These are phyloP conservation scores for Catocala fraxini DNA, from an alignment of 2,888 invertebrate genomes.

Conservation along the genomic window DNA sequence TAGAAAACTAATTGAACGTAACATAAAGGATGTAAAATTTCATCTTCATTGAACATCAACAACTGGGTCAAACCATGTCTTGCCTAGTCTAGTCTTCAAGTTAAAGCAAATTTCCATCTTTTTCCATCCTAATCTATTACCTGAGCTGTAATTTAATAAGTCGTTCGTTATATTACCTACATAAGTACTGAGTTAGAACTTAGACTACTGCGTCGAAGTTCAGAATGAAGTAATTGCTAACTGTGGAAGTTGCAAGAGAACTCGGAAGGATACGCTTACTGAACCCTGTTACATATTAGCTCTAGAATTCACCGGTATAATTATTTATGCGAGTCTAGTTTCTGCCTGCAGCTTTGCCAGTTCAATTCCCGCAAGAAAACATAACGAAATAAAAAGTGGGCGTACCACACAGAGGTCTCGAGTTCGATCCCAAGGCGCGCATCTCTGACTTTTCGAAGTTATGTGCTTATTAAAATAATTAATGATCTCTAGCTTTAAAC, in stretches of 20 bases:
- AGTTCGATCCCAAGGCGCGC: too few species aligned
- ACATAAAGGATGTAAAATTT: too few species aligned
- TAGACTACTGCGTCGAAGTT: slow-evolving; percentile 1
- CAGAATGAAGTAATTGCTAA: slow-evolving; percentile 5
- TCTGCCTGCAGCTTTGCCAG: too few species aligned
- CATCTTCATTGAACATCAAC: too few species aligned
- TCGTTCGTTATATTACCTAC: not conserved
- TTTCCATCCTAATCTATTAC: not conserved
- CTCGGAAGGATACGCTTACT: slow-evolving; percentile 7
- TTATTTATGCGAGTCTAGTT: not conserved
- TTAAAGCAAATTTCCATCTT: not conserved
- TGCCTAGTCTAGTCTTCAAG: not conserved
- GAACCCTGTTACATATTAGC: not conserved
- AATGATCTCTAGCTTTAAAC: too few species aligned
- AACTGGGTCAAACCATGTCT: too few species aligned
- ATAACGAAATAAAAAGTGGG: too few species aligned
- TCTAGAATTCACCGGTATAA: not conserved
- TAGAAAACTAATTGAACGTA: too few species aligned
- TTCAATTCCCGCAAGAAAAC: too few species aligned
- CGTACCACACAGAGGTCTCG: too few species aligned
- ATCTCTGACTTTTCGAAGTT: too few species aligned
- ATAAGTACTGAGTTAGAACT: slow-evolving; percentile 5
- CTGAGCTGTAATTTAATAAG: not conserved
- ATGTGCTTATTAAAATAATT: too few species aligned
- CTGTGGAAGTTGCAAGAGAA: slow-evolving; percentile 5